Evolutionary conservation across 2,888 invertebrate genomes (phyloP).

Genomic region (Eupithecia exiguata): DNA sequence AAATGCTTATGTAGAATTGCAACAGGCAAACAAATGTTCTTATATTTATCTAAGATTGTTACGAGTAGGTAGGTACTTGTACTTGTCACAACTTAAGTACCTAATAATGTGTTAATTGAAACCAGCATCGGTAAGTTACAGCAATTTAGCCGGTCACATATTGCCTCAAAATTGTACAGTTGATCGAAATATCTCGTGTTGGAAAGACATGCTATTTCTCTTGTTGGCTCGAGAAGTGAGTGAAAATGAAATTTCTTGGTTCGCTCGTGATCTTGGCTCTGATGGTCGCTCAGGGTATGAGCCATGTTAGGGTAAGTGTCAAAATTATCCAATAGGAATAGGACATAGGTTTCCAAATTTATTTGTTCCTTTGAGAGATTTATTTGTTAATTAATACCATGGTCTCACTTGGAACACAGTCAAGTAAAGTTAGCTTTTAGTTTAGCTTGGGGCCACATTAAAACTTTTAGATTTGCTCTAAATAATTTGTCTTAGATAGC

Average conservation of each 20-base stretch:
- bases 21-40: background rate
- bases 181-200: slow-evolving; percentile 30
- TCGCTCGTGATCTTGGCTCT: slow-evolving; percentile 48
- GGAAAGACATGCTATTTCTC: slow-evolving; percentile 29
- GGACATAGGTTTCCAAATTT: background rate
- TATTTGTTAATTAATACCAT: background rate
- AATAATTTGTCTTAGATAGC: background rate
- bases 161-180: slow-evolving; percentile 41
- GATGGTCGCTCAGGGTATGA: slow-evolving; percentile 36
- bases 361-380: background rate
- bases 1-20: background rate
- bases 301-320: slow-evolving; percentile 10
- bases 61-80: background rate
- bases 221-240: slow-evolving; percentile 22
- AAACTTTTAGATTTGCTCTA: background rate
- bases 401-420: background rate
- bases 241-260: slow-evolving; percentile 42
- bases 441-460: background rate
- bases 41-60: background rate
- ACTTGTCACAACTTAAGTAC: background rate
- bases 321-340: background rate
- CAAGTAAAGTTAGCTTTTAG: background rate
- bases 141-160: slow-evolving; percentile 27
- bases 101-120: slow-evolving; percentile 11
- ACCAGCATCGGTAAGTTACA: slow-evolving; percentile 2